Percentiles rank a stretch among this genome's conserved stretches.
phyloP scores from a whole-genome alignment of 2,888 invertebrate species.

The Beris chalybata region DNA sequence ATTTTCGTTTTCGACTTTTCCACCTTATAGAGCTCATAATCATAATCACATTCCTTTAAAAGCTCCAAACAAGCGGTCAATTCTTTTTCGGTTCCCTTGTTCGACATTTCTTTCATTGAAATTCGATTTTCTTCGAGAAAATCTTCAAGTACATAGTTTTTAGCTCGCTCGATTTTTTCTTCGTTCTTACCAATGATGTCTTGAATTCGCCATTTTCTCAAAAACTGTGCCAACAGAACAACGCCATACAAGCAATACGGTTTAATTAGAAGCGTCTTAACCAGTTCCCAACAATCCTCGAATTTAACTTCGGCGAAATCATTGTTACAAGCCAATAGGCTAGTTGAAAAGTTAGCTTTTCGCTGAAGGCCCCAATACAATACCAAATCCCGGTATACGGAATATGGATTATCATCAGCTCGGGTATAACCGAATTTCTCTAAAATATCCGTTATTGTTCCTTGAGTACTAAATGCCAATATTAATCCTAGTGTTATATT shows the following conservation, averaged over 20 bases:
- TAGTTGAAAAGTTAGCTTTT: slow-evolving; percentile 50
- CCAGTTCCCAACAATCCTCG: slow-evolving; percentile 51
- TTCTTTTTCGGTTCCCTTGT: slow-evolving; percentile 50
- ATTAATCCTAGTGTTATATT: slow-evolving; percentile 47
- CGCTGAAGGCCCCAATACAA: slow-evolving; percentile 52
- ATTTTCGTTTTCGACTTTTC: slow-evolving; percentile 48
- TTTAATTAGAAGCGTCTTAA: slow-evolving; percentile 52
- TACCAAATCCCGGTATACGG: slow-evolving; percentile 49
- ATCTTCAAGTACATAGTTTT: slow-evolving; percentile 62
- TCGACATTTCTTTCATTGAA: slow-evolving; percentile 52
- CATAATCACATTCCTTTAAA: slow-evolving; percentile 50
- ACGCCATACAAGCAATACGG: slow-evolving; percentile 54
- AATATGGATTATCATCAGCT: slow-evolving; percentile 47
- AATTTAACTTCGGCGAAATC: slow-evolving; percentile 48
- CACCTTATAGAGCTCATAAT: slow-evolving; percentile 52
- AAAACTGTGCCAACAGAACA: slow-evolving; percentile 52
- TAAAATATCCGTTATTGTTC: slow-evolving; percentile 48
- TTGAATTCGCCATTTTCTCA: slow-evolving; percentile 51
- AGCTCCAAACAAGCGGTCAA: slow-evolving; percentile 49
- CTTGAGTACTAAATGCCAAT: slow-evolving; percentile 49
- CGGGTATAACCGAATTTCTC: slow-evolving; percentile 47
- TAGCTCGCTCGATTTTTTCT: slow-evolving; percentile 55
- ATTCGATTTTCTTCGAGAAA: slow-evolving; percentile 56
- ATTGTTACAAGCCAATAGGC: slow-evolving; percentile 51
- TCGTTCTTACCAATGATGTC: slow-evolving; percentile 43